Conservation (phyloP, 2,888 invertebrate genomes). For the Microchrysa polita region DNA sequence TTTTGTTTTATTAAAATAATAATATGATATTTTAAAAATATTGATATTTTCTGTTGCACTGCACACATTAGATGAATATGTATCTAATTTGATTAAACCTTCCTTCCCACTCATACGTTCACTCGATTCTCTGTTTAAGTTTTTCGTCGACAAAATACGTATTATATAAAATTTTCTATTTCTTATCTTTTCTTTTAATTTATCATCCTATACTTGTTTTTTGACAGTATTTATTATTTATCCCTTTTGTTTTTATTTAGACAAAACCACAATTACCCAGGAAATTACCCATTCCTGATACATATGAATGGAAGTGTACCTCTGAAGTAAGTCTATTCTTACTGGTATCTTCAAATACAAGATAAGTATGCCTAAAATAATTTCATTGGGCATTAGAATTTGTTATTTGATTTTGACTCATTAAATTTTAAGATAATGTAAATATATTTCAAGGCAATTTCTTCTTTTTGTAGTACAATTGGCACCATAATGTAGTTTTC, state of each 20-base stretch:
- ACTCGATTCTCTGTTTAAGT: no score
- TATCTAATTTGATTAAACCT: no score
- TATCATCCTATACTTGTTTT: background rate
- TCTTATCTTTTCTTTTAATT: slow-evolving; percentile 10
- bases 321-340: slow-evolving; percentile 41
- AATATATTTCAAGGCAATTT: background rate
- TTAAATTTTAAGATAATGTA: background rate
- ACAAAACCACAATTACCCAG: slow-evolving; percentile 36
- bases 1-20: no score
- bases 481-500: background rate
- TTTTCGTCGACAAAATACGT: no score
- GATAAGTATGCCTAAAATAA: slow-evolving; percentile 41
- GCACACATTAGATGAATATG: no score
- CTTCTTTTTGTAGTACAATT: background rate
- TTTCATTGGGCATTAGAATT: slow-evolving; percentile 35
- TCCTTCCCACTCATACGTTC: no score
- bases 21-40: no score
- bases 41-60: no score
- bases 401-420: slow-evolving; percentile 6
- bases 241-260: slow-evolving; percentile 39
- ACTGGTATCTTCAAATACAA: slow-evolving; percentile 40
- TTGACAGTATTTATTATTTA: slow-evolving; percentile 22
- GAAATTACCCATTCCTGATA: slow-evolving; percentile 35
- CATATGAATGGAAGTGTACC: slow-evolving; percentile 38
- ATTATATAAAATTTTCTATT: no score